phyloP scores from a whole-genome alignment of 2,113 vertebrate genomes.

The Notothenia rossii region DNA sequence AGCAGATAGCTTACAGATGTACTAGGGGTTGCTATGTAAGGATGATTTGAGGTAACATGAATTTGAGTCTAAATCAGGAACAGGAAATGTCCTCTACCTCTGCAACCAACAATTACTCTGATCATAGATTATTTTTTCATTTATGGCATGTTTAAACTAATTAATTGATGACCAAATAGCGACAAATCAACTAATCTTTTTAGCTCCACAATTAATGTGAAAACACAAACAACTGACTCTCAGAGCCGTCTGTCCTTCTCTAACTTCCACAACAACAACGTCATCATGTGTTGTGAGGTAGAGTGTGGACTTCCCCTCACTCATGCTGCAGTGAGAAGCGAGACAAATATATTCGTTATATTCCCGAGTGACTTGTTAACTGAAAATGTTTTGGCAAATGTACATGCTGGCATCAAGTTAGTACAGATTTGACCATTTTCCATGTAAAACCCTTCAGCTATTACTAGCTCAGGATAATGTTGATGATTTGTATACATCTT shows the following conservation, averaged over 20 bases:
- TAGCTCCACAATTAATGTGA: background rate
- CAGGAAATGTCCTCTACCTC: no score
- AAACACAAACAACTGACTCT: background rate
- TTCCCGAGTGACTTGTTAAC: conserved; percentile 2
- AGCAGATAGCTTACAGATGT: background rate
- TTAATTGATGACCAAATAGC: background rate
- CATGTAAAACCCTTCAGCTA: conserved; percentile 8
- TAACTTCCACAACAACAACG: background rate
- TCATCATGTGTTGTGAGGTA: conserved; percentile 9
- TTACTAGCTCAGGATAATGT: background rate
- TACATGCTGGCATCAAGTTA: background rate
- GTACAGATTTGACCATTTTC: background rate
- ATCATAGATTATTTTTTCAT: background rate
- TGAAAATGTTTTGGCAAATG: background rate
- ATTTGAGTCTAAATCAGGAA: background rate
- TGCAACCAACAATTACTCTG: no score
- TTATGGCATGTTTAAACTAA: background rate
- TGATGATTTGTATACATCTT: background rate
- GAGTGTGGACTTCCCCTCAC: conserved; percentile 19
- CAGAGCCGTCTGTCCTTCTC: background rate
- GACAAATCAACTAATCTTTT: background rate
- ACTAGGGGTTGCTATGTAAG: background rate
- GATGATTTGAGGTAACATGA: background rate
- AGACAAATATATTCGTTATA: conserved; percentile 10
- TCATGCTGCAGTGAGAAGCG: background rate